These are phyloP conservation scores for Drosophila engyochracea DNA, from an alignment of 2,888 invertebrate genomes.

Conservation along the genomic window DNA sequence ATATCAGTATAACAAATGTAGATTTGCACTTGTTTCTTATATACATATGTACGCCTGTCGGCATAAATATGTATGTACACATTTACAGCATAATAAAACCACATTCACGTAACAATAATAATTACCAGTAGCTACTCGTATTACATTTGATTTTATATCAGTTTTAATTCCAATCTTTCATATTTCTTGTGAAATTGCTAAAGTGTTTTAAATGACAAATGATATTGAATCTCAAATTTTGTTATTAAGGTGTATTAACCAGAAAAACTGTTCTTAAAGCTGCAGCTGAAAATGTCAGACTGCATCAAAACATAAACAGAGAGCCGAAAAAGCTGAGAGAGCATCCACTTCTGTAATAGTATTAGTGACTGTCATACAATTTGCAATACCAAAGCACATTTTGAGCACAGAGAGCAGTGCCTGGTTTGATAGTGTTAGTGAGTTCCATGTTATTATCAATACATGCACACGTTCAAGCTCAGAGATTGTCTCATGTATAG, in stretches of 20 bases:
- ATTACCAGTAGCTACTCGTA: not conserved
- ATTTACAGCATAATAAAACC: not conserved
- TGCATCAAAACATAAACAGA: slow-evolving; percentile 60
- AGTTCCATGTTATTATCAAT: slow-evolving; percentile 8
- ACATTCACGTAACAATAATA: not conserved
- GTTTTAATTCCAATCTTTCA: not conserved
- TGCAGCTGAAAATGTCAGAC: slow-evolving; percentile 1
- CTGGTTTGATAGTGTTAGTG: slow-evolving; percentile 39
- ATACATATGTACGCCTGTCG: not conserved
- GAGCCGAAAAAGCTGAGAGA: slow-evolving; percentile 31
- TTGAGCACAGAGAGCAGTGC: slow-evolving; percentile 48
- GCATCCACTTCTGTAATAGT: slow-evolving; percentile 12
- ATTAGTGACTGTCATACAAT: slow-evolving; percentile 20
- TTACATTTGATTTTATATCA: not conserved
- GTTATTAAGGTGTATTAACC: not conserved
- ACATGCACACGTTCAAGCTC: slow-evolving; percentile 8
- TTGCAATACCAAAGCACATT: slow-evolving; percentile 13
- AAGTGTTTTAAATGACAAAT: not conserved
- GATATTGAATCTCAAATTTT: not conserved
- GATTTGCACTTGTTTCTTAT: not conserved
- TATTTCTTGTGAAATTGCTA: slow-evolving; percentile 8
- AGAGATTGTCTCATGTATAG: not conserved
- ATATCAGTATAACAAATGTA: not conserved
- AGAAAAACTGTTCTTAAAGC: slow-evolving; percentile 22
- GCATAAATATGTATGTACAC: not conserved